phyloP scores from a whole-genome alignment of 1,140 invertebrate species.

The Prorops nasuta region DNA sequence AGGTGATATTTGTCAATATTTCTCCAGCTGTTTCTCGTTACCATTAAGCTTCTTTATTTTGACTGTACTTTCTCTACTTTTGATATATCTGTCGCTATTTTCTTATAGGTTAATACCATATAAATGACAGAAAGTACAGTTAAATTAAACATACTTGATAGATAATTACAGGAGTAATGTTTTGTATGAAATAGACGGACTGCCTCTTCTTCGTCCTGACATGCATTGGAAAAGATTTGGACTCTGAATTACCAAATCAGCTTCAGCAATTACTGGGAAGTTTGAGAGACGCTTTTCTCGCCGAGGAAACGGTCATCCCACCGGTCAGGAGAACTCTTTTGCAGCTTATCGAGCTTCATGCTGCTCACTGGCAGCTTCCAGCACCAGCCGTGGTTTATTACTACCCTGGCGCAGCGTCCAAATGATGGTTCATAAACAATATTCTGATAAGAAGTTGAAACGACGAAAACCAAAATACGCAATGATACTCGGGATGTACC shows the following conservation, averaged over 20 bases:
- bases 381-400: conserved; percentile 87
- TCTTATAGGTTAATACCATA: no score
- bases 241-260: conserved; percentile 74
- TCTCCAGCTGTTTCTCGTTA: background rate
- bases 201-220: conserved; percentile 84
- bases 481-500: no score
- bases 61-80: background rate
- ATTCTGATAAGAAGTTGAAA: conserved; percentile 2
- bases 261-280: conserved; percentile 73
- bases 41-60: background rate
- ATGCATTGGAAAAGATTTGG: conserved; percentile 81
- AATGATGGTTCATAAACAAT: conserved; percentile 28
- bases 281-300: conserved; percentile 83
- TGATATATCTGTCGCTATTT: no score
- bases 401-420: conserved; percentile 63
- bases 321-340: conserved; percentile 76
- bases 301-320: conserved; percentile 64
- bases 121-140: no score
- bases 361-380: conserved; percentile 84
- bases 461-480: conserved; percentile 4
- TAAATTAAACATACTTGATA: no score
- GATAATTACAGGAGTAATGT: no score
- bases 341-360: conserved; percentile 84
- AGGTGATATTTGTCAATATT: conserved; percentile 65
- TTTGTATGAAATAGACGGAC: conserved; percentile 65